Conservation (phyloP, 2,113 vertebrate genomes). For the Centropristis striata region DNA sequence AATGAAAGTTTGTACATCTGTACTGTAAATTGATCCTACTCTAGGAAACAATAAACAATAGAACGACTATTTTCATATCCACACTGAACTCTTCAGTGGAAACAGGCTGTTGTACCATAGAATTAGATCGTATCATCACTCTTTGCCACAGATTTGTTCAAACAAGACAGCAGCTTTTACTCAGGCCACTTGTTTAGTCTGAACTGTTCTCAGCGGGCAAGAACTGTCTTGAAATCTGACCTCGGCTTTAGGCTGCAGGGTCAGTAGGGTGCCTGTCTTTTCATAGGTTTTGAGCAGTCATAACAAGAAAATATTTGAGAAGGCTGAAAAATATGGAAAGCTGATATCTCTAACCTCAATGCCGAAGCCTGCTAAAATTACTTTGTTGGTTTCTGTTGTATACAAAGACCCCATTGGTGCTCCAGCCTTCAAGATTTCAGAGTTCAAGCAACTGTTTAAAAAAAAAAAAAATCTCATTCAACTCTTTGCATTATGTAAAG, state of each 20-base stretch:
- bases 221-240: slow-evolving; percentile 29
- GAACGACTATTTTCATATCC: slow-evolving; percentile 9
- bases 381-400: neutral
- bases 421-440: neutral
- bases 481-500: too few relatives aligned
- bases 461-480: too few relatives aligned
- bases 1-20: slow-evolving; percentile 3
- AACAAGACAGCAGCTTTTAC: slow-evolving; percentile 28
- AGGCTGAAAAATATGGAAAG: neutral
- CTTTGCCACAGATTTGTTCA: slow-evolving; percentile 10
- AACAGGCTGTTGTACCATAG: slow-evolving; percentile 8
- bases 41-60: slow-evolving; percentile 47
- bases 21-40: slow-evolving; percentile 23
- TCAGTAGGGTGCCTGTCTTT: slow-evolving; percentile 11
- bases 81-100: slow-evolving; percentile 17
- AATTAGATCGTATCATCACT: neutral
- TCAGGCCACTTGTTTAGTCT: slow-evolving; percentile 50
- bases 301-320: neutral
- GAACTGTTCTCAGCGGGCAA: slow-evolving; percentile 25
- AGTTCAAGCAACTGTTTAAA: too few relatives aligned
- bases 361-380: neutral
- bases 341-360: neutral
- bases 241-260: neutral
- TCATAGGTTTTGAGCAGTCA: neutral
- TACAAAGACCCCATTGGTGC: neutral